These are phyloP conservation scores for Linurgus olivaceus DNA, from an alignment of 2,797 vertebrate genomes.

Conservation along the genomic window DNA sequence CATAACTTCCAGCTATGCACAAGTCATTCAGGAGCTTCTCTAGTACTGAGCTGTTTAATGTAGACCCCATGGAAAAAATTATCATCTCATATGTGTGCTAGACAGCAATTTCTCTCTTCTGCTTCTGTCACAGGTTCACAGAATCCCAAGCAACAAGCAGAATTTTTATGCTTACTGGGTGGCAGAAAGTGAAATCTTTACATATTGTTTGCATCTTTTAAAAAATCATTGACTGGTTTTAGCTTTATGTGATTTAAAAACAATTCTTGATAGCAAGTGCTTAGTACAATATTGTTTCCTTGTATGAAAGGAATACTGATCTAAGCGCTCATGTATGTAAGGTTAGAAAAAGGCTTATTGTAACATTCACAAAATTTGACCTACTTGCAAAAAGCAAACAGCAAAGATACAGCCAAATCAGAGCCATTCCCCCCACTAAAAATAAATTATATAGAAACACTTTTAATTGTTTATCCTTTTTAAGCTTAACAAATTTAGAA, in stretches of 20 bases:
- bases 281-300: neutral
- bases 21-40: neutral
- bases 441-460: neutral
- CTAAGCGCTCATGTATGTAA: neutral
- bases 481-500: neutral
- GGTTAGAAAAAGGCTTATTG: neutral
- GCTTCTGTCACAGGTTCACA: neutral
- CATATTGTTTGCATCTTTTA: neutral
- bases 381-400: neutral
- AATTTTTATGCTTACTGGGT: neutral
- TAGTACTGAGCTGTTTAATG: neutral
- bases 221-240: neutral
- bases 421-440: neutral
- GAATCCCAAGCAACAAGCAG: neutral
- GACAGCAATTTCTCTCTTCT: neutral
- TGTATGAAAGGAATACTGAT: neutral
- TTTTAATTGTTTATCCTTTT: neutral
- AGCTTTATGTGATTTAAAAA: neutral
- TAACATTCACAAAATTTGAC: neutral
- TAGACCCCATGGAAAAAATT: neutral
- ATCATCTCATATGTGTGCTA: neutral
- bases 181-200: neutral
- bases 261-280: neutral
- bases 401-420: neutral
- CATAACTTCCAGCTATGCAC: neutral